Base-by-base conservation (phyloP, 2,888 invertebrate genomes). In the Erannis defoliaria region DNA sequence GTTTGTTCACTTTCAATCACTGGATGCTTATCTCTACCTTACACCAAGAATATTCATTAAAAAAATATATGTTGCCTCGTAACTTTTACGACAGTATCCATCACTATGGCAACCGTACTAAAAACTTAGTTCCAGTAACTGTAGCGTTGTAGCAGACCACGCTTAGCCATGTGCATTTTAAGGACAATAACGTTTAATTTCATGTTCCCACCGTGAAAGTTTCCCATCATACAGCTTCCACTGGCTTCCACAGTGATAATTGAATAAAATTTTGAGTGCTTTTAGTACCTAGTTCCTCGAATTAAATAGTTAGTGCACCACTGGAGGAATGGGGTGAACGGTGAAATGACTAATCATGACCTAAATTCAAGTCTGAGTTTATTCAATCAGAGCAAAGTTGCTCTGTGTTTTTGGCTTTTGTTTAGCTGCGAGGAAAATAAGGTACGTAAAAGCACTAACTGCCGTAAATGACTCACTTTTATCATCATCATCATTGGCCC, bases 181-280 rank as follows among this genome's bases (percentile, higher is more conserved):
- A 35, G 63, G 37, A 60, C 69, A 70, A 66, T 72, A 72, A 77
- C 80, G 71, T 78, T 80, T 64, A 77, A 78, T 62, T 68, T 75
- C 0, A 78, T 74, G 69, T 87, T 84, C 80, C 90, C 89, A 59
- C 85, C 88, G 57, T 88, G 80, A 85, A 64, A 62, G 40, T 53
- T 56, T n/a, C 8, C 10, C 8, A 21, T 33, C 46, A 54, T 9
- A 10, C 12, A 21, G 29, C 10, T 21, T 18, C 38, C 26, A 19
- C n/a, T n/a, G n/a, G n/a, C n/a, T n/a, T n/a, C n/a, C n/a, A n/a
- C 45, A 48, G 65, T 55, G 57, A 55, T 19, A 29, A 46, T 51
- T 26, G 23, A 23, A 26, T 2, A 57, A 26, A 33, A 59, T 26
- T 38, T 55, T 4, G 9, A 56, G 54, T 59, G 62, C 49, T 62